Base-by-base conservation (phyloP, 2,113 vertebrate species). In the Lamprotornis superbus region DNA sequence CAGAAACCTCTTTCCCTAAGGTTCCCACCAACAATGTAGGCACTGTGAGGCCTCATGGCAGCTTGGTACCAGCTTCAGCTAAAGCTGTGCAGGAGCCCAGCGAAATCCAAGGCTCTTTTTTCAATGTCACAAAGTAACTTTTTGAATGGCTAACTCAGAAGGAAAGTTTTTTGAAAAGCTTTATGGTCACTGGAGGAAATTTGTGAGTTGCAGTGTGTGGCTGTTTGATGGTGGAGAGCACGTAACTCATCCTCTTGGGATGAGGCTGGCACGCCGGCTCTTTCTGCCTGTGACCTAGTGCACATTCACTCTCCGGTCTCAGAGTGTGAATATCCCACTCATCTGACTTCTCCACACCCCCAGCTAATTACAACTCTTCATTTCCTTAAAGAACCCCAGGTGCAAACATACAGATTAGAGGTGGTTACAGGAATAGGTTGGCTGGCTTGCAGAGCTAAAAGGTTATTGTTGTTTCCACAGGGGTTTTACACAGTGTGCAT, bases 371-470 rank as follows among this genome's bases (percentile, higher is more conserved):
- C 94, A 92, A 82, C 92, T 95, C 83, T 92, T 86, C 27, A 14
- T 95, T 97, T 96, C 88, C 95, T 96, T 95, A 96, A 96, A 96
- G 95, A 96, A 94, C 89, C 94, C 95, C 89, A 87, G 91, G 84
- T 94, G 95, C 94, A 97, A 96, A 95, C 87, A 96, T 3, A 76
- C 52, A 89, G 92, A 97, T 96, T 94, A 96, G 96, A 79, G 69
- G 90, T 2, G 0, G 92, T 94, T 96, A 89, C 95, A 95, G 94
- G 90, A 97, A 96, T 96, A 96, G 93, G 68, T 42, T 56, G 30
- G 83, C 53, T 94, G 95, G 88, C 89, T 90, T 18, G 56, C 76
- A 93, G 92, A 94, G 90, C 94, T 95, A 81, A 95, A 96, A 96
- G 93, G 65, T 96, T 93, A 97, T 97, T 96, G 96, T 97, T 93